Percentiles rank a stretch among this genome's conserved stretches.
These are phyloP conservation scores for Poliocrania exsul DNA, from an alignment of 2,797 vertebrate species.

Conservation along the genomic window DNA sequence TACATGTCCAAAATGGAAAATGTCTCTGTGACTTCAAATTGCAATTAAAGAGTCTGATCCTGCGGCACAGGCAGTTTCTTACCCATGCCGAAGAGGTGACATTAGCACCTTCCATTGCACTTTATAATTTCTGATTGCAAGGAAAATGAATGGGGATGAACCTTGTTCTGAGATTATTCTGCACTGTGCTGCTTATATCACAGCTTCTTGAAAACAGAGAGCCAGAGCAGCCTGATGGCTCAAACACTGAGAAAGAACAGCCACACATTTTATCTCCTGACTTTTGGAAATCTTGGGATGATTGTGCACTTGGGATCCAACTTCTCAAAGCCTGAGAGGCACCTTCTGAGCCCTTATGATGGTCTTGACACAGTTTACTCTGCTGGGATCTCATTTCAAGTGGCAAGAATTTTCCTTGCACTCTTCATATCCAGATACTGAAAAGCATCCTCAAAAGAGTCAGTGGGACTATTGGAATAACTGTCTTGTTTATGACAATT, in stretches of 20 bases:
- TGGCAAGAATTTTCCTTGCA: not conserved
- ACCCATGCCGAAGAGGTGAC: not conserved
- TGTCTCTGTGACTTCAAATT: not conserved
- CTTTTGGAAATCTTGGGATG: not conserved
- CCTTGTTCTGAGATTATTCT: not conserved
- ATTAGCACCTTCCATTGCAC: not conserved
- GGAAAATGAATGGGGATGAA: not conserved
- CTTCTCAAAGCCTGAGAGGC: not conserved
- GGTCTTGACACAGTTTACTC: not conserved
- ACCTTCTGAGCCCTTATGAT: not conserved
- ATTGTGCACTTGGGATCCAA: not conserved
- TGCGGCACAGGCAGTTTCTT: not conserved
- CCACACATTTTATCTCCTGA: not conserved
- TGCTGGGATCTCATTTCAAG: not conserved
- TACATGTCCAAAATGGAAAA: not conserved
- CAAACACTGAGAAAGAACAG: not conserved
- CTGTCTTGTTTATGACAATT: not conserved
- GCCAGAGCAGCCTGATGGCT: not conserved
- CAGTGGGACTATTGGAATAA: not conserved
- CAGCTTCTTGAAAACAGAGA: not conserved
- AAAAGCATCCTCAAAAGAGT: not conserved
- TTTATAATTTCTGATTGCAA: not conserved
- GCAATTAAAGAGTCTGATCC: not conserved
- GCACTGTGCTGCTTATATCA: not conserved
- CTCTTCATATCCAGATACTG: not conserved